Evolutionary conservation across 2,888 invertebrate species (phyloP).

Genomic region (Zhengitettix transpicula): DNA sequence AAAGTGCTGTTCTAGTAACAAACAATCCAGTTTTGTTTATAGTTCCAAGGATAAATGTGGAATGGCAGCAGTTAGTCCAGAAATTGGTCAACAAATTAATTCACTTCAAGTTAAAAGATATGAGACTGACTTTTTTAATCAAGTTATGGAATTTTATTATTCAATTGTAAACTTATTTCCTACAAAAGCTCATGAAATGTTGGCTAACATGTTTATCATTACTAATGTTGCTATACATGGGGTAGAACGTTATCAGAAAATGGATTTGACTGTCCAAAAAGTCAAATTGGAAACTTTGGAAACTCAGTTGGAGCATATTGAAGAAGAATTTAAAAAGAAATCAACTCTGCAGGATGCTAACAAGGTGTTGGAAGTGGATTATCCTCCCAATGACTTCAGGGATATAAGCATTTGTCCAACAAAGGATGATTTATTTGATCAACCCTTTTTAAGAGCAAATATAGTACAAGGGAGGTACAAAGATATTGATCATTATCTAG

Average conservation of each 20-base stretch:
- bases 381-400: constrained; percentile 4
- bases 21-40: too few species aligned
- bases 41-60: too few species aligned
- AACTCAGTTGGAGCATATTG: not conserved
- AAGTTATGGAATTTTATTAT: not conserved
- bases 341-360: not conserved
- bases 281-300: not conserved
- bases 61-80: too few species aligned
- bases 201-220: not conserved
- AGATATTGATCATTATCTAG: constrained; percentile 28
- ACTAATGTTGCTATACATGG: not conserved
- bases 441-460: constrained; percentile 25
- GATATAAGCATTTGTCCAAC: constrained; percentile 17
- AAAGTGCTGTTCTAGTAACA: too few species aligned
- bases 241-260: not conserved
- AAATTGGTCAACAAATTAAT: too few species aligned
- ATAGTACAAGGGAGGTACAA: constrained; percentile 22
- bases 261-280: not conserved
- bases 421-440: constrained; percentile 15
- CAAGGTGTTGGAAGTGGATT: not conserved
- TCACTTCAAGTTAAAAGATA: too few species aligned
- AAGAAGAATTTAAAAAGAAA: not conserved
- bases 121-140: not conserved
- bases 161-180: not conserved
- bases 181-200: not conserved